phyloP scores from a whole-genome alignment of 2,113 vertebrate genomes.

The Callospermophilus lateralis region DNA sequence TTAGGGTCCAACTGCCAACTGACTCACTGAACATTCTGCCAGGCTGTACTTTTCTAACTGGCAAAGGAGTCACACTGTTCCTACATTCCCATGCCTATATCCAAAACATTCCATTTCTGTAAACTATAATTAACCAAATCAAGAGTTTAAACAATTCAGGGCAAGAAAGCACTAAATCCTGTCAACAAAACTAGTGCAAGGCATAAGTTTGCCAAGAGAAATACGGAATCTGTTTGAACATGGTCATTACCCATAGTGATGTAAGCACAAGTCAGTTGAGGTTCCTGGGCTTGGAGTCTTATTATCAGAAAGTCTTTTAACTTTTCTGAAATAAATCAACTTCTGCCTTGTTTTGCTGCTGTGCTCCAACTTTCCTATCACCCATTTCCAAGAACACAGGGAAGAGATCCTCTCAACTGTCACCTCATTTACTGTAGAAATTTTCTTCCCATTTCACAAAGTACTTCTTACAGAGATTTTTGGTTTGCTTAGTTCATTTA shows the following conservation, averaged over 20 bases:
- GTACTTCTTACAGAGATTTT: slow-evolving; percentile 60
- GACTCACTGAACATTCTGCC: slow-evolving; percentile 55
- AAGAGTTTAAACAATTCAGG: slow-evolving; percentile 78
- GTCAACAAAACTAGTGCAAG: slow-evolving; percentile 65
- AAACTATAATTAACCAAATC: slow-evolving; percentile 80
- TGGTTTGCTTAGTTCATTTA: slow-evolving; percentile 27
- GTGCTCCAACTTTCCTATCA: not conserved
- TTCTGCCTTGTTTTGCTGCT: slow-evolving; percentile 22
- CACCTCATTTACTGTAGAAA: slow-evolving; percentile 16
- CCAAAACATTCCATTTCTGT: slow-evolving; percentile 66
- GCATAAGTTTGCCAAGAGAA: slow-evolving; percentile 54
- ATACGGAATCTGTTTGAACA: slow-evolving; percentile 52
- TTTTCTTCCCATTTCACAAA: slow-evolving; percentile 58
- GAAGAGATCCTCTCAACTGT: slow-evolving; percentile 33
- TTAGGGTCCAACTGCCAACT: slow-evolving; percentile 61
- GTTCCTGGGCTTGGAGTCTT: slow-evolving; percentile 15
- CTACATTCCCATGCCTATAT: slow-evolving; percentile 65
- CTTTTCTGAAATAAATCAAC: not conserved
- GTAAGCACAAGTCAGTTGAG: slow-evolving; percentile 1
- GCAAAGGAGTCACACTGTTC: slow-evolving; percentile 55
- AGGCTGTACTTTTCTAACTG: slow-evolving; percentile 67
- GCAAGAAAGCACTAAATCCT: slow-evolving; percentile 72
- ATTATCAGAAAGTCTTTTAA: slow-evolving; percentile 39
- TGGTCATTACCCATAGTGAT: slow-evolving; percentile 63
- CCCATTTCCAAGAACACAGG: slow-evolving; percentile 36